A percentile compares a stretch with the other conserved stretches of the same genome.
These are phyloP conservation scores for Mesorhabditis spiculigera DNA, from an alignment of 2,888 invertebrate genomes.

Conservation along the genomic window DNA sequence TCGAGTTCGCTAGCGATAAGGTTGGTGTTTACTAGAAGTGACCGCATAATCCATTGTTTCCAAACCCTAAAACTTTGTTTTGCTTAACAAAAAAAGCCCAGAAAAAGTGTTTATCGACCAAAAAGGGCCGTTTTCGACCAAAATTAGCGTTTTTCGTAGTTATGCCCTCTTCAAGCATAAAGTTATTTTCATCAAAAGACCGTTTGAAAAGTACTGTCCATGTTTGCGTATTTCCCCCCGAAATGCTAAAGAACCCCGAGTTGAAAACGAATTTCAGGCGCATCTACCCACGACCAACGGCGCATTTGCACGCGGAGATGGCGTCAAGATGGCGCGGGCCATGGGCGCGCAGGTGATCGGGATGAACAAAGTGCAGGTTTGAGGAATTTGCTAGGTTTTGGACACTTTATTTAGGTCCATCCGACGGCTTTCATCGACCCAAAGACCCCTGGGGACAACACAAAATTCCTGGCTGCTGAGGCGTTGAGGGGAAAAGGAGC, in stretches of 20 bases:
- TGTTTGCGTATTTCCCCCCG: too few relatives aligned
- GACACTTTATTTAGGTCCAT: slow-evolving; percentile 34
- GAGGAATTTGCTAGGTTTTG: not conserved
- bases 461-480: slow-evolving; percentile 58
- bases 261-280: too few relatives aligned
- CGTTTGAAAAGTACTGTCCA: too few relatives aligned
- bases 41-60: too few relatives aligned
- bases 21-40: not conserved
- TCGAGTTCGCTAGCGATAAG: slow-evolving; percentile 48
- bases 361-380: slow-evolving; percentile 50
- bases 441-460: slow-evolving; percentile 44
- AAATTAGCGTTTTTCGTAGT: too few relatives aligned
- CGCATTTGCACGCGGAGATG: slow-evolving; percentile 53
- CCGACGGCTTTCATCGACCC: slow-evolving; percentile 58
- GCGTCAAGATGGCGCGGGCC: slow-evolving; percentile 53
- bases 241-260: too few relatives aligned
- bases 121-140: too few relatives aligned
- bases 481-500: slow-evolving; percentile 57
- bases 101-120: too few relatives aligned
- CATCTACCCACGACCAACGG: slow-evolving; percentile 57
- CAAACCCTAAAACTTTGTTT: too few relatives aligned
- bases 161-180: too few relatives aligned
- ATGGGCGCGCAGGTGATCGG: slow-evolving; percentile 54
- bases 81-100: not conserved
- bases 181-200: too few relatives aligned